Base-by-base conservation (phyloP, 2,797 vertebrate genomes). In the Acipenser oxyrinchus region DNA sequence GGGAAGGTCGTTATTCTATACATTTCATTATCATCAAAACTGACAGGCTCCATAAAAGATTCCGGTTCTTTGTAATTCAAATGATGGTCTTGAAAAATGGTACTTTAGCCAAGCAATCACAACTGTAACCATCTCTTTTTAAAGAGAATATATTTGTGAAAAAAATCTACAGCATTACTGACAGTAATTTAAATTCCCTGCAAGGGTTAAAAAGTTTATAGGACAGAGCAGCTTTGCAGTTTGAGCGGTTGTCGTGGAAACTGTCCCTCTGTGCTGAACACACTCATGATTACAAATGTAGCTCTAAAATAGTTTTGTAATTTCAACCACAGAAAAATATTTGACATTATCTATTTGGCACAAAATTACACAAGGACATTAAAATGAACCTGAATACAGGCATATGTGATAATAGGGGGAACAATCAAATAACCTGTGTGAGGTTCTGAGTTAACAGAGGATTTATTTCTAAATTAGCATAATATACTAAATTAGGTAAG, bases 181-280 rank as follows among this genome's bases (percentile, higher is more conserved):
- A 58, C 11, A 11, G 10, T 3, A n/a, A 58, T 58, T 58, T 58
- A 53, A 13, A 49, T 62, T 68, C 62, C 8, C 18, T 64, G 51
- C 13, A 68, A 68, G 70, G 68, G 65, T 78, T 77, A 75, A 76
- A 10, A 62, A 15, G 60, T 70, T 75, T 65, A 70, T 62, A 67
- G 74, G 60, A 64, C 69, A 69, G 62, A 66, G 70, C 60, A 67
- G 69, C 8, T 57, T 69, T 70, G 72, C 72, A 62, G 62, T 64
- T 10, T 70, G 67, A 55, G 51, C 64, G 60, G 72, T 78, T 76
- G 69, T 76, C 72, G 76, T 77, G 69, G 78, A 66, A 76, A 77
- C 76, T n/a, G 15, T 48, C 69, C 65, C 68, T 65, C 66, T 69
- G 65, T 63, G 18, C 18, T 18, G 18, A 37, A 37, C 37, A 59